Evolutionary conservation across 2,888 invertebrate species (phyloP).

Genomic region (Allygus modestus): DNA sequence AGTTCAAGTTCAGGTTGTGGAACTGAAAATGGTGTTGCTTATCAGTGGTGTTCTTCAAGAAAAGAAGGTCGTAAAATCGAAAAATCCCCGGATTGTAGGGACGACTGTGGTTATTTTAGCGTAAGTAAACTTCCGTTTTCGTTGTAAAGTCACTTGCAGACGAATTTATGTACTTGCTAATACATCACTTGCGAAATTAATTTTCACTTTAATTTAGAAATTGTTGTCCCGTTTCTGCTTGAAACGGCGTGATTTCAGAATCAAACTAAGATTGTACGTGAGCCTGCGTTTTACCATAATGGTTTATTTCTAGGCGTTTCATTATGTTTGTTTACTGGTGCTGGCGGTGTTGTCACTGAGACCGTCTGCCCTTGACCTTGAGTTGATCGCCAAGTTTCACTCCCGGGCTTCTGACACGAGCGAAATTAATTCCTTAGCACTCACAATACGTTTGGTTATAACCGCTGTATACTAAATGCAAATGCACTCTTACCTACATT

Average conservation of each 20-base stretch:
- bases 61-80: conserved; percentile 12
- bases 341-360: not conserved
- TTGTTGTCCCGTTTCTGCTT: not conserved
- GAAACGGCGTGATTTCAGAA: too few species aligned
- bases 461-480: too few species aligned
- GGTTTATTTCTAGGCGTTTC: too few species aligned
- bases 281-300: not conserved
- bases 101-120: conserved; percentile 7
- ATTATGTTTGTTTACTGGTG: too few species aligned
- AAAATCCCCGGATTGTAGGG: not conserved
- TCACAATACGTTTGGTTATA: too few species aligned
- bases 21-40: conserved; percentile 32
- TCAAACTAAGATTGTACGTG: too few species aligned
- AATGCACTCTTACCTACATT: too few species aligned
- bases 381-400: not conserved
- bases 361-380: conserved; percentile 3
- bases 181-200: not conserved
- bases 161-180: too few species aligned
- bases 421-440: not conserved
- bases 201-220: not conserved
- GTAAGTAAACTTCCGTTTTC: not conserved
- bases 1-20: conserved; percentile 9
- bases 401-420: not conserved
- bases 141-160: not conserved
- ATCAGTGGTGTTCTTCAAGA: conserved; percentile 3